Base-by-base conservation (phyloP, 2,888 invertebrate genomes). In the Antitype chi region DNA sequence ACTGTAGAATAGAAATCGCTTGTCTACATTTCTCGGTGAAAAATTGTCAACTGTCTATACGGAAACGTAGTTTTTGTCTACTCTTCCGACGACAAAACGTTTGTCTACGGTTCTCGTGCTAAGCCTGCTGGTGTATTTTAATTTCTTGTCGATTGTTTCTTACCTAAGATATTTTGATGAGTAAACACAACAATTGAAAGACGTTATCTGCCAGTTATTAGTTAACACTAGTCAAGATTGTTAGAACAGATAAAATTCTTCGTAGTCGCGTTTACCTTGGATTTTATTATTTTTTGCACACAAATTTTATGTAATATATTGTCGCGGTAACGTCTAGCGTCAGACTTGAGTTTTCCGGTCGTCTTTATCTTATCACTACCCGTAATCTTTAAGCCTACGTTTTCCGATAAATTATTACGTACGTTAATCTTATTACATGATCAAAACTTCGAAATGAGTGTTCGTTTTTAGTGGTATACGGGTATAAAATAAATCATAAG, bases 361-460 rank as follows among this genome's bases (percentile, higher is more conserved):
- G 79, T 84, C 89, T 89, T 89, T 91, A 92, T 92, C 92, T 92
- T 91, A 92, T 92, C 92, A 76, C 71, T 60, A 74, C 71, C 32
- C 81, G 76, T 89, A 88, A 89, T 89, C 86, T 89, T 80, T 74
- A 68, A 69, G 82, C 78, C 72, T 73, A 80, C 73, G 63, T 85
- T 76, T 64, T 69, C 72, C 82, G 89, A 91, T 89, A 88, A 89
- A 71, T 59, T 74, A 47, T 71, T 62, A 66, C 71, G 60, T 49
- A 81, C 49, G 47, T 23, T 49, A 32, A 74, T 57, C n/a, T 60
- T 47, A 59, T 66, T 52, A 72, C 57, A 57, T 66, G 63, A 66
- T 66, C 28, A 25, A 73, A 73, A 53, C 57, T 28, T 52, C 64
- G 49, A 55, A 68, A 73, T 63, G 38, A 47, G 53, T 68, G 57